A percentile compares a stretch with the other conserved stretches of the same genome.
Evolutionary conservation across 2,797 vertebrate genomes (phyloP).

Genomic region (Champsocephalus gunnari): DNA sequence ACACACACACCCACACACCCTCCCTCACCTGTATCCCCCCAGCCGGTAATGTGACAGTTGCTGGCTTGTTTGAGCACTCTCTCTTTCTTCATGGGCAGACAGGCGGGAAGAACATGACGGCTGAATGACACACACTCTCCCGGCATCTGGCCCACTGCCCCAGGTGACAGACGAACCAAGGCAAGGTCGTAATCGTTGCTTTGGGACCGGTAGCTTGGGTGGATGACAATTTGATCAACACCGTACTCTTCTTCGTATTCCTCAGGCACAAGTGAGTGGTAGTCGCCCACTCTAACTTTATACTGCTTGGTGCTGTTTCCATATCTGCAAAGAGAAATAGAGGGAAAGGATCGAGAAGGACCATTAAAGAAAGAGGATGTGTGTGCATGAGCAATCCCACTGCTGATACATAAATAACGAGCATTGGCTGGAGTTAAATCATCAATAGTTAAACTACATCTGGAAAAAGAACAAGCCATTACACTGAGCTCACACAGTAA

Average conservation of each 20-base stretch:
- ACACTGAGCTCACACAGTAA: not conserved
- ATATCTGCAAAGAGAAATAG: conserved; percentile 83
- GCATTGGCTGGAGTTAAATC: conserved; percentile 2
- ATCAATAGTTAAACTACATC: conserved; percentile 10
- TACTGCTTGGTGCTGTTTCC: conserved; percentile 92
- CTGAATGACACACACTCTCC: conserved; percentile 89
- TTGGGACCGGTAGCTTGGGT: conserved; percentile 87
- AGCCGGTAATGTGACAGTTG: conserved; percentile 95
- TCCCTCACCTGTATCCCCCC: conserved; percentile 95
- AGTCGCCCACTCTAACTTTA: conserved; percentile 93
- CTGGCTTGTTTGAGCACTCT: conserved; percentile 89
- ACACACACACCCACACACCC: too few species aligned
- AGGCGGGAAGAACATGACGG: conserved; percentile 91
- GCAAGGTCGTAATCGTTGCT: conserved; percentile 96
- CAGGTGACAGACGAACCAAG: conserved; percentile 87
- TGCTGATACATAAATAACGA: conserved; percentile 14
- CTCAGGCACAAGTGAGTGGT: conserved; percentile 94
- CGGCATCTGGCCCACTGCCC: conserved; percentile 74
- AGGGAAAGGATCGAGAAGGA: not conserved
- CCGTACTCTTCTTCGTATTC: conserved; percentile 93
- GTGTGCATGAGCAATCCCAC: not conserved
- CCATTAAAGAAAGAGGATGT: conserved; percentile 5
- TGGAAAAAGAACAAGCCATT: conserved; percentile 4
- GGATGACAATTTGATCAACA: conserved; percentile 89
- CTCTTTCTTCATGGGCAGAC: conserved; percentile 90